A percentile compares a stretch with the other conserved stretches of the same genome.
These are phyloP conservation scores for Pagetopsis macropterus DNA, from an alignment of 2,797 vertebrate genomes.

Conservation along the genomic window DNA sequence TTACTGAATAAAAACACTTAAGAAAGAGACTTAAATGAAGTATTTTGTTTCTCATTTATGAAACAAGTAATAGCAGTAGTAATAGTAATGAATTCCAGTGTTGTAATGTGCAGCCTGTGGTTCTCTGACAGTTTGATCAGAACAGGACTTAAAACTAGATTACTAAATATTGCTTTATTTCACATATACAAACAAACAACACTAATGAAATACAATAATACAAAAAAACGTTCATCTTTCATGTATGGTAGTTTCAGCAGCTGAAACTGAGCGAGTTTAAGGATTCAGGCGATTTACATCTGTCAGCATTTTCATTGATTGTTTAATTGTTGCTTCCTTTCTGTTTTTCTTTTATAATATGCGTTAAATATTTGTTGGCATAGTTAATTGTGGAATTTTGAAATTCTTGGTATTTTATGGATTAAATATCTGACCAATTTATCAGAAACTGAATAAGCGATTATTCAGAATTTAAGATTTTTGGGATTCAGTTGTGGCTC, in stretches of 20 bases:
- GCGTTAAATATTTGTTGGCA: conserved; percentile 16
- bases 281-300: background rate
- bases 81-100: no score
- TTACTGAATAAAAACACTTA: no score
- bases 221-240: background rate
- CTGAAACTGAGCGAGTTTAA: background rate
- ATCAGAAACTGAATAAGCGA: background rate
- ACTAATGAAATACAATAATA: background rate
- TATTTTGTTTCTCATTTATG: no score
- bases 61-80: no score
- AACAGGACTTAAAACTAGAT: background rate
- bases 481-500: background rate
- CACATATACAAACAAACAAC: background rate
- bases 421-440: background rate
- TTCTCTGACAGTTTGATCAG: no score
- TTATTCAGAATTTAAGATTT: background rate
- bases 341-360: background rate
- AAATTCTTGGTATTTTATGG: background rate
- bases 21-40: no score
- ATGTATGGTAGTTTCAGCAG: conserved; percentile 1
- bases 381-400: background rate
- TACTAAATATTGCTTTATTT: background rate
- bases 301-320: background rate
- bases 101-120: no score
- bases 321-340: background rate